Base-by-base conservation (phyloP, 1,140 invertebrate genomes). In the Prorops nasuta region DNA sequence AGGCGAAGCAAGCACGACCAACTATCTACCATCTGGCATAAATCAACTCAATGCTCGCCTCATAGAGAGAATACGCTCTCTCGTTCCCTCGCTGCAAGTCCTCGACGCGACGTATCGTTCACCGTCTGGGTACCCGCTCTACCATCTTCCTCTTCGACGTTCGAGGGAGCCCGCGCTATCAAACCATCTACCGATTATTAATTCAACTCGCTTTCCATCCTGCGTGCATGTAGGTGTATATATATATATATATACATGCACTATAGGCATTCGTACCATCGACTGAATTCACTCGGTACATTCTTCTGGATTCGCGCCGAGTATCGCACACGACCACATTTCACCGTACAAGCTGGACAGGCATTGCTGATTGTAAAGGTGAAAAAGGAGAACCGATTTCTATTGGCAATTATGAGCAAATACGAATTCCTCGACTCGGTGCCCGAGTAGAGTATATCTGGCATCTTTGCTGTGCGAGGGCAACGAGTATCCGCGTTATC, bases 11-110 rank as follows among this genome's bases (percentile, higher is more conserved):
- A 58, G 44, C 48, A 52, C 58, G 43, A 56, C 41, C 46, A 49
- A 51, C 55, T 72, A 72, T 72, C 70, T 72, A 63, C 61, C 64
- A 72, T 71, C 68, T 72, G 64, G 68, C 62, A 71, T 72, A 71
- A 72, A 72, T 72, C 70, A 72, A 72, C 64, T 69, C 67, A 61
- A 63, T 69, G 64, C 66, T 67, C 58, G 57, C 55, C 57, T 63
- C 64, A 61, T 61, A 62, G 59, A 60, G 54, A 58, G 51, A 46
- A 60, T n/a, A n/a, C 20, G 18, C 28, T 40, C 17, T 40, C 28
- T 16, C 28, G 14, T n/a, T 15, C 12, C n/a, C n/a, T 44, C 12
- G 7, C 12, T 28, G n/a, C n/a, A n/a, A n/a, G n/a, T n/a, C n/a
- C n/a, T n/a, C n/a, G n/a, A n/a, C n/a, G n/a, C n/a, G n/a, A n/a